phyloP scores from a whole-genome alignment of 2,797 vertebrate genomes.

The Catharus ustulatus region DNA sequence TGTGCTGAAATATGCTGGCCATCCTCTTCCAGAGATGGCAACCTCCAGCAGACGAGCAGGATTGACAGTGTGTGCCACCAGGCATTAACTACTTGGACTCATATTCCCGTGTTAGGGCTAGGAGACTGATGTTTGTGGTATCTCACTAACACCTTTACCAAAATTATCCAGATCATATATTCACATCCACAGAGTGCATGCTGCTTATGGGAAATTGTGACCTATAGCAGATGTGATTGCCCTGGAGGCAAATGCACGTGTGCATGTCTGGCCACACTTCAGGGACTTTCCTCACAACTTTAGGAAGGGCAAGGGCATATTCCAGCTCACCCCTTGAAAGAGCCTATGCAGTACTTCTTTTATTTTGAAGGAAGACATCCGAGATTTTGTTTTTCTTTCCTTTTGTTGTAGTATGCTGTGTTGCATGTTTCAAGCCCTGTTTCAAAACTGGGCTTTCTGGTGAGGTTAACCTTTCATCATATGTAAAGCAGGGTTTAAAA shows the following conservation, averaged over 20 bases:
- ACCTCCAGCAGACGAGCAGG: not conserved
- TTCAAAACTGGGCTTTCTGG: not conserved
- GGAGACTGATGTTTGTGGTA: not conserved
- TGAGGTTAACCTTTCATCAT: not conserved
- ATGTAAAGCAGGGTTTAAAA: not conserved
- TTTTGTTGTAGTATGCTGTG: not conserved
- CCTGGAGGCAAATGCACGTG: not conserved
- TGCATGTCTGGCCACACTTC: no score
- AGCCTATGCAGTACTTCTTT: not conserved
- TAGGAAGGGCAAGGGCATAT: not conserved
- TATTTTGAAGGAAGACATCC: not conserved
- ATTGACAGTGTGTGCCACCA: not conserved
- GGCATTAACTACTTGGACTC: not conserved
- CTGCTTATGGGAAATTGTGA: not conserved
- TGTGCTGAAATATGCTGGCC: slow-evolving; percentile 4
- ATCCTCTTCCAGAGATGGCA: not conserved
- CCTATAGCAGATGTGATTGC: not conserved
- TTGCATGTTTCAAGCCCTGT: not conserved
- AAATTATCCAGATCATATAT: not conserved
- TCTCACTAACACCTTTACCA: not conserved
- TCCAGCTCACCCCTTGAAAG: not conserved
- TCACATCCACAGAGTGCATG: not conserved
- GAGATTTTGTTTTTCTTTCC: not conserved
- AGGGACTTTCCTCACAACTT: not conserved
- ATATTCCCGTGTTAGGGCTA: no score